Base-by-base conservation (phyloP, 53 echinoderm and acorn worm species). In the Hippasteria phrygiana region DNA sequence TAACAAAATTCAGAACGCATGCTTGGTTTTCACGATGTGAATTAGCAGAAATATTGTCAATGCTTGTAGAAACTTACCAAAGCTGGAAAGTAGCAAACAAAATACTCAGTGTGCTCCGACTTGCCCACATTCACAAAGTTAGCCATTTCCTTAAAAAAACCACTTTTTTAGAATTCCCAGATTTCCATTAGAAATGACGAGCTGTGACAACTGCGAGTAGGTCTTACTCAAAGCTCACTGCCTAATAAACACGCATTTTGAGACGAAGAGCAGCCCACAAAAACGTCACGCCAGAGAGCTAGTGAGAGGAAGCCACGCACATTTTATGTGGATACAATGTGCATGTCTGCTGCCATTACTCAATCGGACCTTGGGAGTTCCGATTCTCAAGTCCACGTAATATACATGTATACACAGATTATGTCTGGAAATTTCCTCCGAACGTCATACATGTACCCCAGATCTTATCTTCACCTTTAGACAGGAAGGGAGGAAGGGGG, bases 401-500 rank as follows among this genome's bases (percentile, higher is more conserved):
- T 24, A 40, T 71, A 47, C 28, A 38, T 36, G 18, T 59, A 59
- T 3, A 42, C n/a, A 42, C 37, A 17, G 72, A 72, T 72, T 14
- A 22, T 16, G 45, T 80, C 81, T 43, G 7, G 42, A 63, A 62
- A 80, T 64, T 80, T 80, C 63, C 81, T 80, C 64, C 40, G 64
- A 17, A 62, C 62, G 32, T 41, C 81, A 80, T 42, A 37, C 63
- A n/a, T n/a, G n/a, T n/a, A n/a, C 14, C 0, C 20, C 4, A 4
- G 33, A 50, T 69, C 71, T 84, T 84, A 84, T 84, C 84, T 48
- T 50, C 51, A 84, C 84, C 71, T 84, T 69, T 48, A 84, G 84
- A 70, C 84, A 84, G 84, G 84, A 84, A 84, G 39, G 20, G 32
- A 41, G 75, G 50, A 75, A 33, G n/a, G 29, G 50, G 32, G 48